A percentile compares a stretch with the other conserved stretches of the same genome.
phyloP scores from a whole-genome alignment of 2,888 invertebrate species.

The Pedicia rivosa region DNA sequence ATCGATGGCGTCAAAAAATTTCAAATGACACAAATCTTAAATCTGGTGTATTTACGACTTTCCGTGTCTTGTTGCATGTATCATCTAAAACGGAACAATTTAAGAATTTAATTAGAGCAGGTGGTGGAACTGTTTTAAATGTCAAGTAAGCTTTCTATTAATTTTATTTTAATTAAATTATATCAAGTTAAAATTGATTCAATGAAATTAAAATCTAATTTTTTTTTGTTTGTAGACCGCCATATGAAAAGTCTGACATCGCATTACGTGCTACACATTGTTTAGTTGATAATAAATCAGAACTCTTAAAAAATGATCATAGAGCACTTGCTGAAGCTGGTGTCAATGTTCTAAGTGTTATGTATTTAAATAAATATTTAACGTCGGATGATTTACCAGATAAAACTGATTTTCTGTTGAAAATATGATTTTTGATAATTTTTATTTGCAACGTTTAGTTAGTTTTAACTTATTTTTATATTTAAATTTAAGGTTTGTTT shows the following conservation, averaged over 20 bases:
- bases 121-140: slow-evolving; percentile 52
- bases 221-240: slow-evolving; percentile 12
- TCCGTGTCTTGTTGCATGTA: slow-evolving; percentile 40
- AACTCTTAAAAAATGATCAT: slow-evolving; percentile 19
- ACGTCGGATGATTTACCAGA: neutral
- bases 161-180: no score
- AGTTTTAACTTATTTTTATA: no score
- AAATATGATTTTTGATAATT: neutral
- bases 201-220: neutral
- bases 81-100: slow-evolving; percentile 45
- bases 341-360: slow-evolving; percentile 22
- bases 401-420: neutral
- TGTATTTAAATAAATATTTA: slow-evolving; percentile 26
- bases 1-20: slow-evolving; percentile 52
- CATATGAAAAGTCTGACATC: slow-evolving; percentile 16
- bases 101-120: slow-evolving; percentile 55
- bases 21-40: slow-evolving; percentile 27
- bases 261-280: slow-evolving; percentile 23
- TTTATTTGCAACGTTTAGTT: no score
- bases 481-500: no score
- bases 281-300: slow-evolving; percentile 23
- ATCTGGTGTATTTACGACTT: slow-evolving; percentile 37
- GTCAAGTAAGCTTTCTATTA: slow-evolving; percentile 13
- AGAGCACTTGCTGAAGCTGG: slow-evolving; percentile 17
- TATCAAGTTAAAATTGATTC: no score